Conservation (phyloP, 2,113 vertebrate genomes). For the Anser brachyrhynchus region DNA sequence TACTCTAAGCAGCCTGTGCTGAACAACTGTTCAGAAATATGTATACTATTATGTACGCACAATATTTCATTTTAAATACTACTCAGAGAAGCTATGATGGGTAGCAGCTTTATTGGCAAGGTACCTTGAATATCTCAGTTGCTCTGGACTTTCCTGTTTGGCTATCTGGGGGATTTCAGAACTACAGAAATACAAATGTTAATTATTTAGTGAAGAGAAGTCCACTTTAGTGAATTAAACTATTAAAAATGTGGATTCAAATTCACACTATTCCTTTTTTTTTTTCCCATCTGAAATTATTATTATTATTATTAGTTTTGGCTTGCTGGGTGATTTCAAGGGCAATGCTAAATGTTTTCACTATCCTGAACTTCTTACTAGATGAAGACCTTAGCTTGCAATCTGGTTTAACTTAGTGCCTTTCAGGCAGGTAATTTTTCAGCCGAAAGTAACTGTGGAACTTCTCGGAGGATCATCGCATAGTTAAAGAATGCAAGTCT, state of each 20-base stretch:
- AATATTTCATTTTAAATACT: neutral
- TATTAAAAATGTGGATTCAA: neutral
- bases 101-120: neutral
- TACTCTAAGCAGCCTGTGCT: neutral
- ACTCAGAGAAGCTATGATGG: neutral
- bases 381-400: neutral
- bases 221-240: neutral
- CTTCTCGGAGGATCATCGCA: neutral
- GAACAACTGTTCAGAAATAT: neutral
- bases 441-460: neutral
- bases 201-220: neutral
- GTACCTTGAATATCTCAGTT: neutral
- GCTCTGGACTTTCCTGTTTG: neutral
- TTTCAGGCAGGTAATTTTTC: conserved; percentile 5
- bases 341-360: neutral
- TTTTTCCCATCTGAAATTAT: too few relatives aligned
- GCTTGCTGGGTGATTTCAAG: neutral
- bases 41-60: neutral
- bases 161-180: neutral
- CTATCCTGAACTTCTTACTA: neutral
- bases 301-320: neutral
- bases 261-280: accelerated
- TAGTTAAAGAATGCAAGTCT: neutral
- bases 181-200: neutral
- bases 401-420: neutral